Percentiles rank a stretch among this genome's conserved stretches.
Evolutionary conservation across 64 coral and sea anemone species (phyloP).

Genomic region (Pocillopora verrucosa): DNA sequence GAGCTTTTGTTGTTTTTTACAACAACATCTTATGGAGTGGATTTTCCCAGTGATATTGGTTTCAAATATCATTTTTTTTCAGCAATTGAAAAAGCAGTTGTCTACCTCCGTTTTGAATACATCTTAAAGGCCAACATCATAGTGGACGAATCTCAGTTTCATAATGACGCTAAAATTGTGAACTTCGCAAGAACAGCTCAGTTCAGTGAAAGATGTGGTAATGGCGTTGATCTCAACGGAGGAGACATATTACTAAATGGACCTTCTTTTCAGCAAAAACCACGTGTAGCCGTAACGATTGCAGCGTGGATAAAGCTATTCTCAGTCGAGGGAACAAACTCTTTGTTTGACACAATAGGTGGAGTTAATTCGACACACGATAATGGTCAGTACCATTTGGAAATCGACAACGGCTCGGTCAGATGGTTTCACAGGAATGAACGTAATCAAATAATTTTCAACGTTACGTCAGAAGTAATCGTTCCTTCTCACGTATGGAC

Average conservation of each 20-base stretch:
- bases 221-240: slow-evolving; percentile 83
- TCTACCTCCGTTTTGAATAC: slow-evolving; percentile 88
- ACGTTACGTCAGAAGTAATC: slow-evolving; percentile 77
- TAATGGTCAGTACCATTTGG: slow-evolving; percentile 80
- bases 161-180: slow-evolving; percentile 87
- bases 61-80: slow-evolving; percentile 5
- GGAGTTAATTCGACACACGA: slow-evolving; percentile 74
- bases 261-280: slow-evolving; percentile 70
- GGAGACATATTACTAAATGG: slow-evolving; percentile 88
- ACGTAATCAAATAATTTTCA: slow-evolving; percentile 69
- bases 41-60: not conserved
- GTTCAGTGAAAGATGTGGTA: slow-evolving; percentile 92
- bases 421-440: slow-evolving; percentile 92
- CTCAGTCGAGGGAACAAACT: slow-evolving; percentile 61
- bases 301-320: slow-evolving; percentile 89
- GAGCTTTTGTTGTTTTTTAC: too few relatives aligned
- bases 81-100: slow-evolving; percentile 82
- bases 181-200: slow-evolving; percentile 78
- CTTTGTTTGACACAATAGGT: slow-evolving; percentile 93
- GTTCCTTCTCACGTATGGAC: slow-evolving; percentile 74
- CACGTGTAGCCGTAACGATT: slow-evolving; percentile 79
- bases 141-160: slow-evolving; percentile 66
- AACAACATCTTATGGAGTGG: not conserved
- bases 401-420: slow-evolving; percentile 81
- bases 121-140: slow-evolving; percentile 77